Percentiles rank a stretch among this genome's conserved stretches.
Evolutionary conservation across 2,797 vertebrate genomes (phyloP).

Genomic region (Chlorospingus flavigularis): DNA sequence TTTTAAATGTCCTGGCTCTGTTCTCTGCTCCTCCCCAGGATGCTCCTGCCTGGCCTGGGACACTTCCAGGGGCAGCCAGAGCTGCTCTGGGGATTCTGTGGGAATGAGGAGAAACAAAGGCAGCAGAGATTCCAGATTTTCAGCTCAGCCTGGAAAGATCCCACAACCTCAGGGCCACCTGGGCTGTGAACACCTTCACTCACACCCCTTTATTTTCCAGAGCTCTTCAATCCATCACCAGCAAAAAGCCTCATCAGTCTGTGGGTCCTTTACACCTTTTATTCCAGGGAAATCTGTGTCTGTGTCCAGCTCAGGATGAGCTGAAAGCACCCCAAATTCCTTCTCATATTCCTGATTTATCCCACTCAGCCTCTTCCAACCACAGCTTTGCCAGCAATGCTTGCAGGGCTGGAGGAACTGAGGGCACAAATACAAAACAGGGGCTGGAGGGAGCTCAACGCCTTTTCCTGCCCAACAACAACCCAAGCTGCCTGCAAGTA

Average conservation of each 20-base stretch:
- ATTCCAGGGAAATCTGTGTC: not conserved
- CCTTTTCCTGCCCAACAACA: not conserved
- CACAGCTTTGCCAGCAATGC: not conserved
- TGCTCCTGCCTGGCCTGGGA: not conserved
- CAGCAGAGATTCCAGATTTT: not conserved
- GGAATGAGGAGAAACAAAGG: not conserved
- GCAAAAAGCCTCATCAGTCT: not conserved
- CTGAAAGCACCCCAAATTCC: not conserved
- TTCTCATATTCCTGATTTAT: not conserved
- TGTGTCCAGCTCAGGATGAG: not conserved
- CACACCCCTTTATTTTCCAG: not conserved
- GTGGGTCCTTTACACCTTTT: not conserved
- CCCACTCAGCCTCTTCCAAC: not conserved
- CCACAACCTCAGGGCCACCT: not conserved
- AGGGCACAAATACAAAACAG: not conserved
- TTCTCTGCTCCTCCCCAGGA: not conserved
- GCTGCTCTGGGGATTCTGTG: not conserved
- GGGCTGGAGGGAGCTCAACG: not conserved
- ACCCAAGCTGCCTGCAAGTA: slow-evolving; percentile 10
- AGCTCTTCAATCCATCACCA: not conserved
- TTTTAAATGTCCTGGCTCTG: too few species aligned
- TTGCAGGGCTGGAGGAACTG: not conserved
- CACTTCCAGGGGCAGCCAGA: not conserved
- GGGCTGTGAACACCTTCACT: not conserved
- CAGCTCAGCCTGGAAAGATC: not conserved